A percentile compares a stretch with the other conserved stretches of the same genome.
Conservation (phyloP, 53 echinoderm and acorn worm species). For the Echinometra lucunter region DNA sequence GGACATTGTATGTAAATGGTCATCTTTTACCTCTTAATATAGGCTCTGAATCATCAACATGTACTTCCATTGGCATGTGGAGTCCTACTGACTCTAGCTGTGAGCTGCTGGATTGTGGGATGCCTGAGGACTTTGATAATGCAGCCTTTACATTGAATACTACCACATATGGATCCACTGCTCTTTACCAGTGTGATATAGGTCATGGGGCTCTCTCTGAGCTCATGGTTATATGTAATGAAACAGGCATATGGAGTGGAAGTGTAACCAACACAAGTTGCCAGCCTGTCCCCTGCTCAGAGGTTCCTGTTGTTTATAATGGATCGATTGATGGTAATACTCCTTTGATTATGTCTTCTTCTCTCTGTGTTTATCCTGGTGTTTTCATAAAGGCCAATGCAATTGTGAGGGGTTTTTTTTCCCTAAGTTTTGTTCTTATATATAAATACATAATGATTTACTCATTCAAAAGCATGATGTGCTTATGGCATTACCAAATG, state of each 20-base stretch:
- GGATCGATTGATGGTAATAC: constrained; percentile 66
- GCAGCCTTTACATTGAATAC: not conserved
- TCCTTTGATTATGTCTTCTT: not conserved
- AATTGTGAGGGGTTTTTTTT: no score
- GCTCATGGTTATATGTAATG: constrained; percentile 66
- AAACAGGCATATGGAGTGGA: constrained; percentile 76
- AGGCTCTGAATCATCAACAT: constrained; percentile 17
- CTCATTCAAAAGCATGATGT: no score
- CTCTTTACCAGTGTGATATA: constrained; percentile 69
- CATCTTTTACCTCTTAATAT: not conserved
- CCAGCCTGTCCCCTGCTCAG: constrained; percentile 66
- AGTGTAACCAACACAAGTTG: constrained; percentile 64
- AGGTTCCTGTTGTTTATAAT: constrained; percentile 56
- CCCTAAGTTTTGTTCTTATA: no score
- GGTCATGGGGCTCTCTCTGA: constrained; percentile 42
- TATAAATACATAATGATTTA: no score
- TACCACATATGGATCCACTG: constrained; percentile 66
- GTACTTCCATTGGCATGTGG: constrained; percentile 58
- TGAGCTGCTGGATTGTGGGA: constrained; percentile 58
- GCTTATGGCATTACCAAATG: no score
- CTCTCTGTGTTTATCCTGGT: no score
- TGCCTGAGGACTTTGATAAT: constrained; percentile 43
- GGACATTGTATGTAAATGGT: no score
- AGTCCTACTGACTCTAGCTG: constrained; percentile 3
- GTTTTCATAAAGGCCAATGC: no score